phyloP scores from a whole-genome alignment of 2,888 invertebrate species.

The Linyphia triangularis region DNA sequence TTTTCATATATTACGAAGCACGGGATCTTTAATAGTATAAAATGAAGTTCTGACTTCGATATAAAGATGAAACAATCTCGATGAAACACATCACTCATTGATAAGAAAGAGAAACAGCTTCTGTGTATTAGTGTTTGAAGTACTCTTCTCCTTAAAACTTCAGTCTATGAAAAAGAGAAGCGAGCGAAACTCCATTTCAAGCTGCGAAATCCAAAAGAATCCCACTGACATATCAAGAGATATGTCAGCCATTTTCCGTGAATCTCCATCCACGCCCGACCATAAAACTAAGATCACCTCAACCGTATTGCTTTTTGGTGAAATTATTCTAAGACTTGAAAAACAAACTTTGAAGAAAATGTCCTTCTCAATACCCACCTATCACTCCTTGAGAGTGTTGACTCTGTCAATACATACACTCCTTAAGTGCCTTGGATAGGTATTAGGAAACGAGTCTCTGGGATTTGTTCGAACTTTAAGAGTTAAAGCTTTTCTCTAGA shows the following conservation, averaged over 20 bases:
- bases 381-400: constrained; percentile 2
- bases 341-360: neutral
- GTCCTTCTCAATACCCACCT: neutral
- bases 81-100: no score
- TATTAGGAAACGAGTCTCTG: neutral
- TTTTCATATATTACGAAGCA: no score
- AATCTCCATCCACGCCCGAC: neutral
- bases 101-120: neutral
- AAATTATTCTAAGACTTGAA: neutral
- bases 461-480: neutral
- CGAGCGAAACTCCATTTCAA: neutral
- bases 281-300: neutral
- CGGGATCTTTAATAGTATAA: no score
- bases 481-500: neutral
- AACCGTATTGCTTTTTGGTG: neutral
- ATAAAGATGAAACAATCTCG: no score
- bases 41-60: no score
- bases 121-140: neutral
- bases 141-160: neutral
- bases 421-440: neutral
- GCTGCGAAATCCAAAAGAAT: neutral
- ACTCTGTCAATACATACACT: neutral
- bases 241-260: neutral
- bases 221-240: neutral
- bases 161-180: neutral